Evolutionary conservation across 2,888 invertebrate species (phyloP).

Genomic region (Xylocampa areola): DNA sequence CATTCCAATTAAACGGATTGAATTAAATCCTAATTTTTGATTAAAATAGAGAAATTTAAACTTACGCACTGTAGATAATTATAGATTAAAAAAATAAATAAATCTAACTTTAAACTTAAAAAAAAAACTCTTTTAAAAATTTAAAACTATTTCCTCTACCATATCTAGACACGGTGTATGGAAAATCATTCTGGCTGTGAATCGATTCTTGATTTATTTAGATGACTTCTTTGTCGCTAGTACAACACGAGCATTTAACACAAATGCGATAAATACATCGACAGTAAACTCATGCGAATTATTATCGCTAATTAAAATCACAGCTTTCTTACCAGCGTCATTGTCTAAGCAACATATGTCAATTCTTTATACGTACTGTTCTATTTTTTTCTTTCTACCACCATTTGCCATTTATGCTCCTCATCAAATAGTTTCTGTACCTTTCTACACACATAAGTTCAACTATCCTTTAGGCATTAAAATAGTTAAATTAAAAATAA

Average conservation of each 20-base stretch:
- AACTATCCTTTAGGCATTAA: slow-evolving; percentile 77
- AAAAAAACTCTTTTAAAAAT: slow-evolving; percentile 75
- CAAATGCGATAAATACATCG: slow-evolving; percentile 68
- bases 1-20: slow-evolving; percentile 83
- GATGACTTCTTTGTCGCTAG: slow-evolving; percentile 72
- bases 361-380: slow-evolving; percentile 74
- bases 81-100: slow-evolving; percentile 79
- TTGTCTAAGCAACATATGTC: slow-evolving; percentile 66
- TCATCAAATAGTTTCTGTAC: slow-evolving; percentile 51
- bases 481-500: slow-evolving; percentile 75
- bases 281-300: slow-evolving; percentile 74
- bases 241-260: slow-evolving; percentile 47
- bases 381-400: slow-evolving; percentile 51
- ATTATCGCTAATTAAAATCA: slow-evolving; percentile 45
- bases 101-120: slow-evolving; percentile 76
- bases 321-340: slow-evolving; percentile 53
- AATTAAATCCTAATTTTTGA: slow-evolving; percentile 79
- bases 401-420: slow-evolving; percentile 54
- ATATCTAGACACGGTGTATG: slow-evolving; percentile 86
- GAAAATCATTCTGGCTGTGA: slow-evolving; percentile 90
- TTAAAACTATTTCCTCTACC: slow-evolving; percentile 78
- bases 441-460: slow-evolving; percentile 65
- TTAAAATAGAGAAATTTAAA: slow-evolving; percentile 86
- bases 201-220: slow-evolving; percentile 80
- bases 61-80: slow-evolving; percentile 88